Percentiles rank a stretch among this genome's conserved stretches.
Conservation (phyloP, 1,140 invertebrate species). For the Triops longicaudatus region DNA sequence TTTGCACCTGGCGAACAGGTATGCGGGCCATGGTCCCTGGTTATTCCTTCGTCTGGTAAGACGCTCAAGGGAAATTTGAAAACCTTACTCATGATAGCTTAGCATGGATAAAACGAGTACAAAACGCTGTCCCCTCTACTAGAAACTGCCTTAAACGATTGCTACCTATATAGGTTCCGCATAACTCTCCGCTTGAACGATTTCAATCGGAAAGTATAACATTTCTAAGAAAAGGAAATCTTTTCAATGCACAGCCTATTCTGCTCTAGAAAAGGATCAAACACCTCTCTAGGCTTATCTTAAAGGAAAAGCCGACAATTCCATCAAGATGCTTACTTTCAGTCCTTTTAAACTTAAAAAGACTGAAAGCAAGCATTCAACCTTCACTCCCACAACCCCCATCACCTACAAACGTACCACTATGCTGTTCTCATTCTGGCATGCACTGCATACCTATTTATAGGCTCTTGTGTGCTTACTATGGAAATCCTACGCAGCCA, state of each 20-base stretch:
- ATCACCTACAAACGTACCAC: no score
- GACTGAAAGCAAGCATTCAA: no score
- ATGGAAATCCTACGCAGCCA: not conserved
- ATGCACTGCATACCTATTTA: not conserved
- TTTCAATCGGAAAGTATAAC: constrained; percentile 9
- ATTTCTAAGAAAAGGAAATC: not conserved
- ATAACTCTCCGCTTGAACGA: not conserved
- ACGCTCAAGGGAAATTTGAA: not conserved
- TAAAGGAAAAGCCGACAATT: constrained; percentile 10
- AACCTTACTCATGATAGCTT: no score
- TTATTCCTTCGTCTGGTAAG: not conserved
- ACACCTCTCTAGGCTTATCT: not conserved
- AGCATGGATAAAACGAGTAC: no score
- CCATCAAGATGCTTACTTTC: not conserved
- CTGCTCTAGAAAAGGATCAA: not conserved
- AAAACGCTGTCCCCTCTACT: not conserved
- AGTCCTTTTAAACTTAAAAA: no score
- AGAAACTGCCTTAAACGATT: not conserved
- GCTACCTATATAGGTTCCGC: not conserved
- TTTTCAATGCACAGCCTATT: not conserved
- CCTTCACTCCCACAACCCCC: not conserved
- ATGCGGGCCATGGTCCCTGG: not conserved
- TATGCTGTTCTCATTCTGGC: not conserved
- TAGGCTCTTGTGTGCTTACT: not conserved
- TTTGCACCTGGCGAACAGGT: not conserved